Evolutionary conservation across 1,140 invertebrate species (phyloP).

Genomic region (Solenopsis fugax): DNA sequence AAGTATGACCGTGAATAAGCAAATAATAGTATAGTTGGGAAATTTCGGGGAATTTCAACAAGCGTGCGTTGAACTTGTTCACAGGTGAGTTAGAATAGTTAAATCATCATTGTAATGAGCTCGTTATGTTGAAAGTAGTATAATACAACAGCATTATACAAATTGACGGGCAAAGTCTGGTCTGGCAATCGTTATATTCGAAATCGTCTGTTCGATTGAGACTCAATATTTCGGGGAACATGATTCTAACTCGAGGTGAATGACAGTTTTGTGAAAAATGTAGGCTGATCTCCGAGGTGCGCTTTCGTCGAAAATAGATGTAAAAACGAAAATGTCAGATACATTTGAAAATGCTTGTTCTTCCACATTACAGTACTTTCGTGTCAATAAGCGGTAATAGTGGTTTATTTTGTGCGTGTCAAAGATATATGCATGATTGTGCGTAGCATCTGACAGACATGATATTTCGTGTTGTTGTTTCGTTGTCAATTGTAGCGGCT

Average conservation of each 20-base stretch:
- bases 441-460: slow-evolving; percentile 19
- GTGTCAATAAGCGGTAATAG: slow-evolving; percentile 37
- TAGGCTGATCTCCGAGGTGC: neutral
- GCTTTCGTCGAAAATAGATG: neutral
- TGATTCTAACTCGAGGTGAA: neutral
- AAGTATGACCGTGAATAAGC: too few species aligned
- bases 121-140: neutral
- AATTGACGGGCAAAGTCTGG: neutral
- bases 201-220: neutral
- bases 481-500: neutral
- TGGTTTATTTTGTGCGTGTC: slow-evolving; percentile 22
- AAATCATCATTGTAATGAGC: neutral
- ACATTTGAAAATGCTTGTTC: neutral
- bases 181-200: neutral
- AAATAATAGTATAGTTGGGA: too few species aligned
- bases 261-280: neutral
- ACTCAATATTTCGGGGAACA: neutral
- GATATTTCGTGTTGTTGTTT: slow-evolving; percentile 21
- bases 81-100: neutral
- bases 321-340: neutral
- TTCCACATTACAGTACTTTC: neutral
- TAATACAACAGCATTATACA: neutral
- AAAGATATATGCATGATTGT: slow-evolving; percentile 44
- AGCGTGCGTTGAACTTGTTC: neutral
- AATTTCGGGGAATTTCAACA: neutral